Evolutionary conservation across 1,140 invertebrate genomes (phyloP).

Genomic region (Brachionus manjavacas): DNA sequence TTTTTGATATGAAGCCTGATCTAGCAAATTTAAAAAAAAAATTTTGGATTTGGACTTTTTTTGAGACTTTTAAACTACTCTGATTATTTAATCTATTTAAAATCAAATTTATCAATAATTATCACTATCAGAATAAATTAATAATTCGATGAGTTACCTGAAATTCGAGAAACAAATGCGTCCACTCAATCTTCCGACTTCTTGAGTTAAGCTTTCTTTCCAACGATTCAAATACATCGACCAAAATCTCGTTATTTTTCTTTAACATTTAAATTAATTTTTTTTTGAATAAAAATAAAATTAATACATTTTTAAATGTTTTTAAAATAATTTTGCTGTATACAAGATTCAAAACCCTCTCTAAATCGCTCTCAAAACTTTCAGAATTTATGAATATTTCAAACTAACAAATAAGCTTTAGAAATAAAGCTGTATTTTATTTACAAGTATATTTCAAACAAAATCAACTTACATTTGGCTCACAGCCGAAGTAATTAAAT

Average conservation of each 20-base stretch:
- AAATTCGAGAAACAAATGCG: background rate
- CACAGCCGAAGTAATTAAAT: background rate
- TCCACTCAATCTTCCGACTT: background rate
- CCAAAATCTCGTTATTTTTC: background rate
- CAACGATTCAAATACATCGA: background rate
- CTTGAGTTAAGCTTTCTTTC: background rate
- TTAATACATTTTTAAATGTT: background rate
- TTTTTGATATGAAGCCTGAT: too few species aligned
- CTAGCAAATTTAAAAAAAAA: too few species aligned
- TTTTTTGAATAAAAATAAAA: background rate
- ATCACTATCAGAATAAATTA: background rate
- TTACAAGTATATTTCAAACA: background rate
- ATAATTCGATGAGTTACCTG: background rate
- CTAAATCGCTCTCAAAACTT: background rate
- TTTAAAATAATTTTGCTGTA: background rate
- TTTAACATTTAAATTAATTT: background rate
- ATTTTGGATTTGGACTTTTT: too few species aligned
- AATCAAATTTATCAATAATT: background rate
- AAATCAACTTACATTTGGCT: background rate
- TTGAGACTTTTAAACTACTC: too few species aligned
- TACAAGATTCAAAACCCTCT: background rate
- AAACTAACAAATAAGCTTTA: background rate
- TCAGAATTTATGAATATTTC: background rate
- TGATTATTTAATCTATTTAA: too few species aligned
- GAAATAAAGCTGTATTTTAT: background rate